Conservation (phyloP, 2,797 vertebrate species). For the Mionectes olivaceus region DNA sequence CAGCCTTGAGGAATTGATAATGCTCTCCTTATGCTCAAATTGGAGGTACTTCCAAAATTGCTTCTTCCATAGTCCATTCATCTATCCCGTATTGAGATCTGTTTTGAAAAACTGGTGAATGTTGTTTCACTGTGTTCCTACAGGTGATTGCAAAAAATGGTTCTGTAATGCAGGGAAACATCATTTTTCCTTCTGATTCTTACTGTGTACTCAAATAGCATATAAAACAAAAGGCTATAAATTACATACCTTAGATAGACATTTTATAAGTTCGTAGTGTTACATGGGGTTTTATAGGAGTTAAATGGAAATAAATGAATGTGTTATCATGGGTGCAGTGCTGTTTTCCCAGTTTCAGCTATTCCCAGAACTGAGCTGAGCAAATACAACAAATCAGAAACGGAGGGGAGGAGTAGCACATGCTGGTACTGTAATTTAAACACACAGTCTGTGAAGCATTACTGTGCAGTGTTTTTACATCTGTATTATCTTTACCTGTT, state of each 20-base stretch:
- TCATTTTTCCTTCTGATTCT: neutral
- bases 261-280: neutral
- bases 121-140: neutral
- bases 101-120: neutral
- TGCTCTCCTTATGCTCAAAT: neutral
- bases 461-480: neutral
- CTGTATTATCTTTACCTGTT: slow-evolving; percentile 25
- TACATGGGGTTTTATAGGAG: neutral
- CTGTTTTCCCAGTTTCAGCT: neutral
- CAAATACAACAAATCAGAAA: neutral
- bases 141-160: neutral
- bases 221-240: neutral
- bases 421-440: slow-evolving; percentile 10
- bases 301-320: neutral
- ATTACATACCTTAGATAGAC: neutral
- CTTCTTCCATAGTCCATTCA: neutral
- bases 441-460: neutral
- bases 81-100: neutral
- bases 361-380: neutral
- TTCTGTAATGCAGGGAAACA: neutral
- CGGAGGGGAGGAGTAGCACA: neutral
- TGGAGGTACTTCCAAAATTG: neutral
- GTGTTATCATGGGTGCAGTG: neutral
- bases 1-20: neutral
- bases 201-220: neutral